phyloP scores from a whole-genome alignment of 2,797 vertebrate species.

The Cossypha heuglini region DNA sequence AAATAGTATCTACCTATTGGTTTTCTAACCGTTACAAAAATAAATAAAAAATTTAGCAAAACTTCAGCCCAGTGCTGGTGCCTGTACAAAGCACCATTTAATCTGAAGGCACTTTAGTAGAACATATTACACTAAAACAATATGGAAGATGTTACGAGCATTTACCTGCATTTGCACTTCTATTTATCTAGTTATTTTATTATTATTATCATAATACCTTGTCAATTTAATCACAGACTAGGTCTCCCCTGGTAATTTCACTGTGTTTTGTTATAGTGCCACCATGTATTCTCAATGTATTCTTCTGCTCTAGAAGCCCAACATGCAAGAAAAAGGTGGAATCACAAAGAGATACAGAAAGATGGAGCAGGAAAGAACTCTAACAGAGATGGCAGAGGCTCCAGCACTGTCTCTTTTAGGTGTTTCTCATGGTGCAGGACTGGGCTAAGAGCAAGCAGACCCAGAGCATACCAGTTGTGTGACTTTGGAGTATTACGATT shows the following conservation, averaged over 20 bases:
- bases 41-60: neutral
- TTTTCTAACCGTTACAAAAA: neutral
- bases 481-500: neutral
- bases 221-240: neutral
- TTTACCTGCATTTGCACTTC: neutral
- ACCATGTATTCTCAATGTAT: neutral
- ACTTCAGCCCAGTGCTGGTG: neutral
- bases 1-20: neutral
- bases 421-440: neutral
- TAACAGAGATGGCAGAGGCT: neutral
- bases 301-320: neutral
- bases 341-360: neutral
- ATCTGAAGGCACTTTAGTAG: neutral
- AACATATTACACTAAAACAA: neutral
- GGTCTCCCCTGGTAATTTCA: neutral
- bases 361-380: neutral
- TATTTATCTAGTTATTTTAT: neutral
- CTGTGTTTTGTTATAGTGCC: neutral
- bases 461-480: fast-evolving
- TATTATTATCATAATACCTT: neutral
- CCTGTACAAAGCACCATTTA: neutral
- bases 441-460: neutral
- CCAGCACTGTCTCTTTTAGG: neutral
- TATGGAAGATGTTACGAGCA: neutral
- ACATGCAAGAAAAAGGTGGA: neutral